These are phyloP conservation scores for Fukomys damarensis DNA, from an alignment of 2,113 vertebrate species.

Conservation along the genomic window DNA sequence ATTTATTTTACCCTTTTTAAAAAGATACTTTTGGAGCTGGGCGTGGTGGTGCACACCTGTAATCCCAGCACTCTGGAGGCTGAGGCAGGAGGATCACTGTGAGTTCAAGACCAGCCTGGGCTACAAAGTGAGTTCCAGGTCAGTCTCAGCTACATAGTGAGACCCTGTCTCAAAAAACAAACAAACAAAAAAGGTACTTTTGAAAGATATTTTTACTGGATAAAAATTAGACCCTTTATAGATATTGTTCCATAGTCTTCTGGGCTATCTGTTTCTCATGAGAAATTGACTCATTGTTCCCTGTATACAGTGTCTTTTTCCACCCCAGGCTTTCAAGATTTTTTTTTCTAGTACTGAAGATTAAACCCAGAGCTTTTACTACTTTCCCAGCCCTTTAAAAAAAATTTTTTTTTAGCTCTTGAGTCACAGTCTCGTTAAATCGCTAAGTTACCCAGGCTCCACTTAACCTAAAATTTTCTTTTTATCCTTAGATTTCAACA, in stretches of 20 bases:
- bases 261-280: neutral
- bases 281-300: neutral
- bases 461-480: neutral
- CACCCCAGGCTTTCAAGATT: neutral
- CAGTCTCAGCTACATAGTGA: no score
- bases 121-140: no score
- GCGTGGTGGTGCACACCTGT: no score
- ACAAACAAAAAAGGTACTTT: neutral
- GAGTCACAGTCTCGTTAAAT: neutral
- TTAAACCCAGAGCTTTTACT: neutral
- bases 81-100: no score
- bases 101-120: no score
- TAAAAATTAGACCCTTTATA: neutral
- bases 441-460: neutral
- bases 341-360: neutral
- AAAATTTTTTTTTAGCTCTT: neutral
- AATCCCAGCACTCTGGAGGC: no score
- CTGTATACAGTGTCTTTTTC: neutral
- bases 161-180: no score
- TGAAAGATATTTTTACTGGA: neutral
- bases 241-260: neutral
- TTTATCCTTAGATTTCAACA: neutral
- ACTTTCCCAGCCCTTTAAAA: neutral
- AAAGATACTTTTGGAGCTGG: neutral
- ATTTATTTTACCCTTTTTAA: neutral